Conservation (phyloP, 2,113 vertebrate genomes). For the Cairina moschata region DNA sequence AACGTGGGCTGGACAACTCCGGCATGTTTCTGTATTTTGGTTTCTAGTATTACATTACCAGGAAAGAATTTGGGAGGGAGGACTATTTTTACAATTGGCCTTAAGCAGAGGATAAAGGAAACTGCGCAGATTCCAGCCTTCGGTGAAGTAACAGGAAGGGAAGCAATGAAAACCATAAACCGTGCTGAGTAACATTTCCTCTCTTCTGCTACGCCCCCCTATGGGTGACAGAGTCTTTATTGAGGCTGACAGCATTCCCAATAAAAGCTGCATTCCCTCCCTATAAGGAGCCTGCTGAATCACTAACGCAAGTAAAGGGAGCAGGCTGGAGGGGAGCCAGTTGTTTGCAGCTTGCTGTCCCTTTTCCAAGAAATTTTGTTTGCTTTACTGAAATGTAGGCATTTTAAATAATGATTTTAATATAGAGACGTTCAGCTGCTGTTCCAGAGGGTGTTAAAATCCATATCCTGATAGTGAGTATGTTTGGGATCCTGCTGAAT, state of each 20-base stretch:
- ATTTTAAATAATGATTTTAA: neutral
- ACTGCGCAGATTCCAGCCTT: neutral
- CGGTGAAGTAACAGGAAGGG: slow-evolving; percentile 57
- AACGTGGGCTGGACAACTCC: neutral
- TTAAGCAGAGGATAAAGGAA: slow-evolving; percentile 29
- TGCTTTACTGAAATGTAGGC: neutral
- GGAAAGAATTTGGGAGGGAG: slow-evolving; percentile 66
- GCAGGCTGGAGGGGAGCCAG: neutral
- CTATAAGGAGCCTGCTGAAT: slow-evolving; percentile 7
- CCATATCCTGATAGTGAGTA: neutral
- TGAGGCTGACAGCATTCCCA: slow-evolving; percentile 29
- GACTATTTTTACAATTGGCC: slow-evolving; percentile 64
- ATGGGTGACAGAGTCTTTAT: slow-evolving; percentile 53
- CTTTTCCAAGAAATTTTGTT: neutral
- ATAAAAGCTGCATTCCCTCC: slow-evolving; percentile 31
- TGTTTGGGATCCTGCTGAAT: neutral
- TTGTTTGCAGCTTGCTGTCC: neutral
- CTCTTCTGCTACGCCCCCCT: neutral
- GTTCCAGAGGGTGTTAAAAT: neutral
- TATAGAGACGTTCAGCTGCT: neutral
- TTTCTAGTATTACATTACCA: slow-evolving; percentile 29
- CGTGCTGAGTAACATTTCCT: slow-evolving; percentile 63
- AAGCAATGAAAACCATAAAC: slow-evolving; percentile 51
- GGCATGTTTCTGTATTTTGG: slow-evolving; percentile 12
- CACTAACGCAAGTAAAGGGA: neutral